Base-by-base conservation (phyloP, 2,113 vertebrate species). In the Regulus satrapa region DNA sequence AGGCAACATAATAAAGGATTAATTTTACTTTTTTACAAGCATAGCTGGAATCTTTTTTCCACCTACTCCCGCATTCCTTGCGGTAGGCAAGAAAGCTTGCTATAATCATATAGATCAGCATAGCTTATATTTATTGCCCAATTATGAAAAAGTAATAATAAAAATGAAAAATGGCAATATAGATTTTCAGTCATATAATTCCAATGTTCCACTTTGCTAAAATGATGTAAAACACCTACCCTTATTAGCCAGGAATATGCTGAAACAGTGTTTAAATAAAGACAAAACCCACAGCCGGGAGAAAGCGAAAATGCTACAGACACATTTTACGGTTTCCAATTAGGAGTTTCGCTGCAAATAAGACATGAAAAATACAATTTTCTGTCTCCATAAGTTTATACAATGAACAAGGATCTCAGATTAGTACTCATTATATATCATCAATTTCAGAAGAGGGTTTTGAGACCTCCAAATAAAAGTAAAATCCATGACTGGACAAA, bases 91-190 rank as follows among this genome's bases (percentile, higher is more conserved):
- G 66, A 68, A 66, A 85, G 9, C 32, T 87, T 93, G 54, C 28
- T 36, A 38, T 91, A 89, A 56, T 82, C 48, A 68, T 18, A 61
- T 32, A 69, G 18, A 92, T 58, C 40, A 85, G 62, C 21, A 55
- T 12, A 36, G 68, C 45, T 90, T 69, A 31, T 96, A 92, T 95
- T 88, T 95, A 95, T 85, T 93, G 66, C 51, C 83, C 89, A 93
- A 95, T 95, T 97, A 95, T 45, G 76, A 74, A 89, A 80, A 74
- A 93, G 79, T 48, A 91, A 96, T 86, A 94, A 94, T 64, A 76
- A 92, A 97, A 97, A 96, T 95, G 84, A 97, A 93, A 95, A 95
- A 95, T 34, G 25, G 55, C 36, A 64, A 83, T 91, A 97, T 89
- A 52, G 87, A 97, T 97, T 96, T 97, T 96, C 82, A 91, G 84